Percentiles rank a stretch among this genome's conserved stretches.
phyloP scores from a whole-genome alignment of 2,888 invertebrate genomes.

The Nysson spinosus region DNA sequence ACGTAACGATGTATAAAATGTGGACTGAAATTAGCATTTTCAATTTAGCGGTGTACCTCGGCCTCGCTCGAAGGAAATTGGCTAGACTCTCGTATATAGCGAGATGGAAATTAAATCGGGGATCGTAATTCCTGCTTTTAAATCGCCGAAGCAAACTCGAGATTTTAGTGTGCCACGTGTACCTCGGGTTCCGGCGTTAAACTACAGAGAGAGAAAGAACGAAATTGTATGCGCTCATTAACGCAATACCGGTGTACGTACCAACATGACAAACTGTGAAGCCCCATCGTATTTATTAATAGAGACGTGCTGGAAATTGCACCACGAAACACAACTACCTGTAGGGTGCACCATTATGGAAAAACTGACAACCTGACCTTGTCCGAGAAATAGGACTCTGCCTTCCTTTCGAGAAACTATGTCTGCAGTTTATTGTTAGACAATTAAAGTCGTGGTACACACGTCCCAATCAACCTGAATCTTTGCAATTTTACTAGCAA shows the following conservation, averaged over 20 bases:
- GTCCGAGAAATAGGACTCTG: not conserved
- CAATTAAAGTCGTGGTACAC: too few species aligned
- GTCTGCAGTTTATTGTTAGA: too few species aligned
- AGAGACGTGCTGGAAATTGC: not conserved
- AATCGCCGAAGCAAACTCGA: constrained; percentile 17
- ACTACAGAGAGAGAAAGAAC: not conserved
- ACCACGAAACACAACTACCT: not conserved
- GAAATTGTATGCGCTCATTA: not conserved
- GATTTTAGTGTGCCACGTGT: not conserved
- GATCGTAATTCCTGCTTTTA: constrained; percentile 35
- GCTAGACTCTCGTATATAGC: constrained; percentile 5
- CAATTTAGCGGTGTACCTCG: constrained; percentile 29
- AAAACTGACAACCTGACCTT: not conserved
- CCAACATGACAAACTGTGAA: not conserved
- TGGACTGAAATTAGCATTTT: constrained; percentile 46
- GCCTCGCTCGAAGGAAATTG: constrained; percentile 21
- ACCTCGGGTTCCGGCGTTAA: not conserved
- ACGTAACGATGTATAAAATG: constrained; percentile 9
- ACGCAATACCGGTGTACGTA: not conserved
- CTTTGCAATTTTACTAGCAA: too few species aligned
- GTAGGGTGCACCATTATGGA: too few species aligned
- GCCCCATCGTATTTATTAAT: not conserved
- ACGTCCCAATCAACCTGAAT: too few species aligned
- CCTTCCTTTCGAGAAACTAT: too few species aligned
- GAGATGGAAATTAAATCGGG: constrained; percentile 29